Conservation (phyloP, 2,797 vertebrate genomes). For the Alectoris magna region DNA sequence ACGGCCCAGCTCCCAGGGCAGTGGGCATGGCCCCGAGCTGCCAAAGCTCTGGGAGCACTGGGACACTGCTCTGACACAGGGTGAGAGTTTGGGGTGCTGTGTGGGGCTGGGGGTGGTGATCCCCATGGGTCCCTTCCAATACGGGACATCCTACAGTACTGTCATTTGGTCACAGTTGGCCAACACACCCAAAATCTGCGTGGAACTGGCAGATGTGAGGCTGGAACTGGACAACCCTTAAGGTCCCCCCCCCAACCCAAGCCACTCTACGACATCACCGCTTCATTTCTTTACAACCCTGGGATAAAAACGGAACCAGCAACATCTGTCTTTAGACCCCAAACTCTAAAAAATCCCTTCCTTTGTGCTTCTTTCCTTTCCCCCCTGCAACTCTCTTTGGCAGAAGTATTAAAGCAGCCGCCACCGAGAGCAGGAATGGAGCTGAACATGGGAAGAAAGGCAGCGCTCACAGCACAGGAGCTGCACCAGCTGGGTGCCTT, state of each 20-base stretch:
- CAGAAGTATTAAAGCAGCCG: slow-evolving; percentile 46
- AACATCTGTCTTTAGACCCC: slow-evolving; percentile 10
- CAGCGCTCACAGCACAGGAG: not conserved
- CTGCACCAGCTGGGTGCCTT: slow-evolving; percentile 33
- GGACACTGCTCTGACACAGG: too few relatives aligned
- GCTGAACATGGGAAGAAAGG: not conserved
- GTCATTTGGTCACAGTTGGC: not conserved
- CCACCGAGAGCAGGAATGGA: not conserved
- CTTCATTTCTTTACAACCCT: not conserved
- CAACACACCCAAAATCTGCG: not conserved
- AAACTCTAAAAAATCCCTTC: slow-evolving; percentile 26
- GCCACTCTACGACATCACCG: not conserved
- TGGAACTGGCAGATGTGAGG: not conserved
- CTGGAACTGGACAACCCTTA: not conserved
- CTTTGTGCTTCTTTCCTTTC: not conserved
- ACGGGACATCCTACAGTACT: too few relatives aligned
- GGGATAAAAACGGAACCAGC: not conserved
- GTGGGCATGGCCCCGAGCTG: too few relatives aligned
- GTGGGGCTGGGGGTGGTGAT: too few relatives aligned
- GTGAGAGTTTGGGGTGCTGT: too few relatives aligned
- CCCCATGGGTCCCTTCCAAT: too few relatives aligned
- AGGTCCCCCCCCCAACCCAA: not conserved
- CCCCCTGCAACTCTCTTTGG: not conserved
- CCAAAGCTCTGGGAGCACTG: too few relatives aligned
- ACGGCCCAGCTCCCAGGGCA: too few relatives aligned